Conservation (phyloP, 2,888 invertebrate genomes). For the Heliconius ethilla region DNA sequence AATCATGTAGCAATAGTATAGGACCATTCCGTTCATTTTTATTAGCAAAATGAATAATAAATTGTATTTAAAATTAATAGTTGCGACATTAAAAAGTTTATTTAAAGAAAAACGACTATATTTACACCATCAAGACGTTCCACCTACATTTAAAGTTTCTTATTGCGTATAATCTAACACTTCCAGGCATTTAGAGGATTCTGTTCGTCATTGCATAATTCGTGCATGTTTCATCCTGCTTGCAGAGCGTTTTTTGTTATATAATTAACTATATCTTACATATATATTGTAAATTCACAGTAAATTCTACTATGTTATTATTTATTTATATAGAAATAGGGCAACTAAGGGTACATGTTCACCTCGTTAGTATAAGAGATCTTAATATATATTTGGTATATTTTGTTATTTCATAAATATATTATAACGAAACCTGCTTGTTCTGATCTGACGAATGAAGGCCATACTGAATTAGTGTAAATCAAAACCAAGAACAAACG, state of each 20-base stretch:
- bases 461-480: not conserved
- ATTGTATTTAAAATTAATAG: no score
- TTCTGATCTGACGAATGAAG: not conserved
- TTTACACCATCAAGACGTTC: constrained; percentile 8
- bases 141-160: constrained; percentile 20
- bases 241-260: not conserved
- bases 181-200: constrained; percentile 34
- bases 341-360: not conserved
- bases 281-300: not conserved
- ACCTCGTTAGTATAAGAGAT: not conserved
- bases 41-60: no score
- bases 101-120: not conserved
- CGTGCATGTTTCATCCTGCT: constrained; percentile 15
- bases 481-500: not conserved
- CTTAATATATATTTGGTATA: not conserved
- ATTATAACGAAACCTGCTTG: no score
- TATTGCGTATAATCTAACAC: constrained; percentile 35
- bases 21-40: no score
- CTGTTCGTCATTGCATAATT: constrained; percentile 27
- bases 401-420: no score
- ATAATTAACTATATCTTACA: not conserved
- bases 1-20: no score
- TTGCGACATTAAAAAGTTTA: no score
- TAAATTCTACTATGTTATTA: not conserved
- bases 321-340: no score